phyloP scores from a whole-genome alignment of 30 jellyfish, hydroid and myxozoan species.

The Mastigias papua region DNA sequence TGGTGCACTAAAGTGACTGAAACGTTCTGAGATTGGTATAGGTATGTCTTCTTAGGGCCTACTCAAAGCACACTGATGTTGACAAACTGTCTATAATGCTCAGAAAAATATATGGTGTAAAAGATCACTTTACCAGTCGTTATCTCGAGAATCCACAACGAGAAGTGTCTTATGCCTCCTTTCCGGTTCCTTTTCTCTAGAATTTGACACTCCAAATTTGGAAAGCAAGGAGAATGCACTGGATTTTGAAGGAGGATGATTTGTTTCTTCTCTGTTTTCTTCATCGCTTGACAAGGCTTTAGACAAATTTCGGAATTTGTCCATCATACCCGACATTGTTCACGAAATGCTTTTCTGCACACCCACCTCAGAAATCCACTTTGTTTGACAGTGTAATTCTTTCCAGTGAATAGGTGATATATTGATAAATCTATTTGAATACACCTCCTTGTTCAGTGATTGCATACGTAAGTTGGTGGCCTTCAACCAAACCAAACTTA shows the following conservation, averaged over 20 bases:
- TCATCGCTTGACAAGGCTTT: conserved; percentile 67
- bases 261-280: conserved; percentile 37
- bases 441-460: too few species aligned
- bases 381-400: not conserved
- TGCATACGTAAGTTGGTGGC: too few species aligned
- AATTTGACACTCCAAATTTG: conserved; percentile 75
- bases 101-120: not conserved
- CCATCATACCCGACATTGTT: conserved; percentile 78
- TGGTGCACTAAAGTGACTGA: too few species aligned
- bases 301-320: conserved; percentile 68
- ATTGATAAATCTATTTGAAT: too few species aligned
- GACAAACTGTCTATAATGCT: too few species aligned
- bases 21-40: too few species aligned
- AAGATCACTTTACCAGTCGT: conserved; percentile 80
- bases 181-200: conserved; percentile 63
- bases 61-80: not conserved
- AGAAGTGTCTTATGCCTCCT: conserved; percentile 78
- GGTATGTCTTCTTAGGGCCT: not conserved
- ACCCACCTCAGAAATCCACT: not conserved
- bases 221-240: conserved; percentile 75
- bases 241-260: conserved; percentile 48
- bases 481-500: too few species aligned
- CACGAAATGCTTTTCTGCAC: not conserved
- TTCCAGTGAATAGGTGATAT: not conserved
- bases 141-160: conserved; percentile 83